A percentile compares a stretch with the other conserved stretches of the same genome.
Conservation (phyloP, 1,140 invertebrate species). For the Hirudo medicinalis region DNA sequence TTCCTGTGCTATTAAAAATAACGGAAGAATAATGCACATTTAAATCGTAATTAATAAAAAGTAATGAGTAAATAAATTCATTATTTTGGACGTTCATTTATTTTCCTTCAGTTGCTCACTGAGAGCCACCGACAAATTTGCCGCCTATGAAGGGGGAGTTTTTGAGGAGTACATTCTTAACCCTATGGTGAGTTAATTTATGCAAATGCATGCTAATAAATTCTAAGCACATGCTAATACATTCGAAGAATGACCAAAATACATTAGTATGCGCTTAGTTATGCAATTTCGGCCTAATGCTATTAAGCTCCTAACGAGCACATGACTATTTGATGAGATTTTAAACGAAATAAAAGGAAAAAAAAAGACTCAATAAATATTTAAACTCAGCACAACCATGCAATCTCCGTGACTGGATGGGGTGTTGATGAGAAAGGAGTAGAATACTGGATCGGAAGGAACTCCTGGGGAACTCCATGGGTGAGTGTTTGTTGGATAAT, state of each 20-base stretch:
- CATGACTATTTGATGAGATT: too few relatives aligned
- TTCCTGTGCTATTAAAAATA: too few relatives aligned
- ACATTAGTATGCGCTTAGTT: too few relatives aligned
- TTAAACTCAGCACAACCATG: conserved; percentile 41
- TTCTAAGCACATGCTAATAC: too few relatives aligned
- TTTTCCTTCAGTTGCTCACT: conserved; percentile 39
- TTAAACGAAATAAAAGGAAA: too few relatives aligned
- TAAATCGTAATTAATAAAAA: too few relatives aligned
- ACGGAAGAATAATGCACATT: too few relatives aligned
- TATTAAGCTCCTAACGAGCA: too few relatives aligned
- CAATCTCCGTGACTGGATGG: conserved; percentile 45
- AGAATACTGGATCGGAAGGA: conserved; percentile 46
- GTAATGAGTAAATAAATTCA: too few relatives aligned
- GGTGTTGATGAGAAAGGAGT: conserved; percentile 40
- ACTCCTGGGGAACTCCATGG: conserved; percentile 46
- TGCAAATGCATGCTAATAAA: too few relatives aligned
- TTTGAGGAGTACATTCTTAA: conserved; percentile 36
- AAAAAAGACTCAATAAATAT: background rate
- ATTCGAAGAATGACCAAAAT: too few relatives aligned
- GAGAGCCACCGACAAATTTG: conserved; percentile 41
- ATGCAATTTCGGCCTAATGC: background rate
- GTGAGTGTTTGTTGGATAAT: conserved; percentile 26
- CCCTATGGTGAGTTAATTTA: conserved; percentile 27
- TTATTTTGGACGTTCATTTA: too few relatives aligned
- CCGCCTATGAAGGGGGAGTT: conserved; percentile 43